phyloP scores from a whole-genome alignment of 1,140 invertebrate species.

The Panulirus ornatus region DNA sequence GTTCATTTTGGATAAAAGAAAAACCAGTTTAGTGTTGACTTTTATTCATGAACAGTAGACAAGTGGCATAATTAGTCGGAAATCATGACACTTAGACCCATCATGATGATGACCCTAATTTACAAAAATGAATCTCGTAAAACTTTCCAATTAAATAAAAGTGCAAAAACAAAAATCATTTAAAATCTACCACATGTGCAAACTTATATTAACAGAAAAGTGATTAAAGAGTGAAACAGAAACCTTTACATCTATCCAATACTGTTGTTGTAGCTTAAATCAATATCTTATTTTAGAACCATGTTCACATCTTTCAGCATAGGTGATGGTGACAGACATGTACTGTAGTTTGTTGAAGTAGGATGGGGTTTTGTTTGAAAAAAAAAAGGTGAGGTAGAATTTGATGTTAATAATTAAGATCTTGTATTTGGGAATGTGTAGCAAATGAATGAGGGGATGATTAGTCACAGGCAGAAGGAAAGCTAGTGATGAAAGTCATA shows the following conservation, averaged over 20 bases:
- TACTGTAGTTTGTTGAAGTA: too few species aligned
- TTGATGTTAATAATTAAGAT: neutral
- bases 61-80: neutral
- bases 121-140: too few species aligned
- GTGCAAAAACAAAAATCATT: neutral
- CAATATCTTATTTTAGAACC: constrained; percentile 18
- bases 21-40: neutral
- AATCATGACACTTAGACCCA: neutral
- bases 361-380: too few species aligned
- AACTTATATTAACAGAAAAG: constrained; percentile 54
- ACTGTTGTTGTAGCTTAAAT: constrained; percentile 39
- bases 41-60: constrained; percentile 1
- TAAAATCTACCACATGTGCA: constrained; percentile 32
- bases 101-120: neutral
- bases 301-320: neutral
- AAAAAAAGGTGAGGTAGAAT: neutral
- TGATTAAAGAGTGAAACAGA: constrained; percentile 26
- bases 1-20: neutral
- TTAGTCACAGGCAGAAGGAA: neutral
- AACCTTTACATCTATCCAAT: constrained; percentile 45
- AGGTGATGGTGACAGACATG: neutral
- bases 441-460: neutral
- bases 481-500: too few species aligned
- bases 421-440: neutral
- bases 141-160: neutral